Conservation (phyloP, 2,113 vertebrate species). For the Sminthopsis crassicaudata region DNA sequence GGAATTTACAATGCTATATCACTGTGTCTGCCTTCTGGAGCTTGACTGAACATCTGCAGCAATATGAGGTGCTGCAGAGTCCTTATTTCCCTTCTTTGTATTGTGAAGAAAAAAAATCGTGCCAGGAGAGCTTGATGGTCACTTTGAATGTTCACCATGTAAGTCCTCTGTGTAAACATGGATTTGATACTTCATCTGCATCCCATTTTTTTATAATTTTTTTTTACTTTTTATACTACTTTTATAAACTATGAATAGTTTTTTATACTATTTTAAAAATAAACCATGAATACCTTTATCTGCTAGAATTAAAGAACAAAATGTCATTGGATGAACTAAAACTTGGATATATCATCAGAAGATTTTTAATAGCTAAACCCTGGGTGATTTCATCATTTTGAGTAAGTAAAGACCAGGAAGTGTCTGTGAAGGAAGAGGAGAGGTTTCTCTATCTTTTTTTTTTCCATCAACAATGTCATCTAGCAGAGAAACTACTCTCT, state of each 20-base stretch:
- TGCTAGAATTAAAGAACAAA: neutral
- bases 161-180: neutral
- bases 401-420: neutral
- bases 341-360: neutral
- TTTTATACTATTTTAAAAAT: neutral
- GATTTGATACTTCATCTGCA: neutral
- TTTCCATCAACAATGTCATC: neutral
- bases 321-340: neutral
- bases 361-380: neutral
- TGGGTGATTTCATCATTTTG: neutral
- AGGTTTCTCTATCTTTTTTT: neutral
- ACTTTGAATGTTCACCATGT: neutral
- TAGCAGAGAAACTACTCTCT: neutral
- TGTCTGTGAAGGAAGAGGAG: neutral
- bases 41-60: neutral
- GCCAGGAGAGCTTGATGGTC: neutral
- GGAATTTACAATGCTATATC: neutral
- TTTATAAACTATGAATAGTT: no score
- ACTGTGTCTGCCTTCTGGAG: neutral
- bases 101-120: neutral
- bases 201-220: no score
- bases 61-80: neutral
- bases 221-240: no score
- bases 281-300: neutral
- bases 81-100: neutral